Base-by-base conservation (phyloP, 2,888 invertebrate genomes). In the Electrophaes corylata region DNA sequence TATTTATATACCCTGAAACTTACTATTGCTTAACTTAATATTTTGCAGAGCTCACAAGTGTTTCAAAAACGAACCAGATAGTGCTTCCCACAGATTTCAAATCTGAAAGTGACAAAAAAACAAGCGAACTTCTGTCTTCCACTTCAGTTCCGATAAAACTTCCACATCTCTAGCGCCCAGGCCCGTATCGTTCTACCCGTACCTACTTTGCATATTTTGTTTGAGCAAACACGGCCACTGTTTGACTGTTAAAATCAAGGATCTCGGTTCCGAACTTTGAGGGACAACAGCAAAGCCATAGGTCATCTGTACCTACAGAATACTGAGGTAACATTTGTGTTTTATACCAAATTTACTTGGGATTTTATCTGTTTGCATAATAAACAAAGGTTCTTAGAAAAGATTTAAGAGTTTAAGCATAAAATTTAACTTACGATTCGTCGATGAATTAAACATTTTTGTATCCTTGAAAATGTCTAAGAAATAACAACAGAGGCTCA, bases 121-220 rank as follows among this genome's bases (percentile, higher is more conserved):
- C 4, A 37, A 44, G 4, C 23, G 5, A 16, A 14, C 19, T 59
- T 53, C 14, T 23, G 19, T 10, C 31, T 47, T 50, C 31, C 11
- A 20, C 16, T 14, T 12, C n/a, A 5, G 26, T 26, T 29, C 23
- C 31, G 23, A 23, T 46, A 45, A 40, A 37, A 48, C 14, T 41
- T 16, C 12, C 49, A 46, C 59, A 47, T 47, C 60, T 56, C 64
- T 57, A 57, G 51, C 37, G 39, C 50, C 20, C 14, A 60, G 67
- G 66, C 83, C 86, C 87, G 85, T 89, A 89, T 88, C 89, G 81
- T 72, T 73, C 70, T 69, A 73, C 86, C 87, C 88, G 85, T 81
- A 86, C 83, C 88, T 83, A 85, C 87, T 90, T 90, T 89, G 84
- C 89, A 90, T 90, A 90, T 87, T 90, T 88, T 88, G 88, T 88